phyloP scores from a whole-genome alignment of 2,888 invertebrate genomes.

The Ophraella communa region DNA sequence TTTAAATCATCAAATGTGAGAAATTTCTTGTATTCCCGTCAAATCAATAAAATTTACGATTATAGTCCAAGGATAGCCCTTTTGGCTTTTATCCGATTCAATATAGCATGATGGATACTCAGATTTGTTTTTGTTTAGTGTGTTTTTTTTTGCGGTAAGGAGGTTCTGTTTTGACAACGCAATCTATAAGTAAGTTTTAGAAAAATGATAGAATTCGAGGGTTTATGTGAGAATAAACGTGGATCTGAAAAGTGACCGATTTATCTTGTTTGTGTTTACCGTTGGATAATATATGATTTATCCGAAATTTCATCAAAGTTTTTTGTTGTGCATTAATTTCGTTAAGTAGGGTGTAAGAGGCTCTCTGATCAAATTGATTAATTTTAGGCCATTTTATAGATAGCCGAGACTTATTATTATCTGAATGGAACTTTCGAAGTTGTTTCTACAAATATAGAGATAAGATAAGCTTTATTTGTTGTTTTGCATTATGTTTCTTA shows the following conservation, averaged over 20 bases:
- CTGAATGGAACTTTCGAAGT: no score
- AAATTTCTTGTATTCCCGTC: slow-evolving; percentile 27
- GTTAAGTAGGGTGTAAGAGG: background rate
- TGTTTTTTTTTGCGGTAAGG: slow-evolving; percentile 11
- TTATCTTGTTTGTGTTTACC: slow-evolving; percentile 5
- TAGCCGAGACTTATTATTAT: no score
- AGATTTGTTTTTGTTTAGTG: slow-evolving; percentile 21
- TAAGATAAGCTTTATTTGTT: no score
- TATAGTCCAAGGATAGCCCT: slow-evolving; percentile 4
- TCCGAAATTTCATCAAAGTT: background rate
- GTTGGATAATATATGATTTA: background rate
- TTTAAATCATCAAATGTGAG: slow-evolving; percentile 22
- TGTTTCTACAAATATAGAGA: no score
- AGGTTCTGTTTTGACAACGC: slow-evolving; percentile 1
- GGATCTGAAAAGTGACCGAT: background rate
- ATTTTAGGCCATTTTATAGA: background rate
- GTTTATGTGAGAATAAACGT: slow-evolving; percentile 1
- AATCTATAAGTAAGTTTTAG: slow-evolving; percentile 6
- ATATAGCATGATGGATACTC: slow-evolving; percentile 12
- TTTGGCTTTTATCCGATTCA: slow-evolving; percentile 17
- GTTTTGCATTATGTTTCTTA: no score
- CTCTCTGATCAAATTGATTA: background rate
- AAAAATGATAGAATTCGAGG: background rate
- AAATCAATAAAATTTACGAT: slow-evolving; percentile 28
- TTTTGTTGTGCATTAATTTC: background rate